phyloP scores from a whole-genome alignment of 2,888 invertebrate genomes.

The Mythimna impura region DNA sequence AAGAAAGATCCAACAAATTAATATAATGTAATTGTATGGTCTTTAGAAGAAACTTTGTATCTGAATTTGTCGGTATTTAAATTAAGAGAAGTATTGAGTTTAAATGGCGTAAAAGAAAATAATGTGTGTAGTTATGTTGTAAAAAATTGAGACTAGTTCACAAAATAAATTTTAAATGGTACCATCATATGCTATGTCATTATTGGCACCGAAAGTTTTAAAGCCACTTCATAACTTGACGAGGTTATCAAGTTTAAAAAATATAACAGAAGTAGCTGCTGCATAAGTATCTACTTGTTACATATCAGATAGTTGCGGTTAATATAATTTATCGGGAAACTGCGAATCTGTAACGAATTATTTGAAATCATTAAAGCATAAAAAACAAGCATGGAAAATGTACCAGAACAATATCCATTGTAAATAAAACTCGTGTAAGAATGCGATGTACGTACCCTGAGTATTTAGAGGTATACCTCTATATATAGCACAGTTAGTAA shows the following conservation, averaged over 20 bases:
- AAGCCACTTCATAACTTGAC: neutral
- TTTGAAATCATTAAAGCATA: slow-evolving; percentile 65
- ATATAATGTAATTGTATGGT: too few species aligned
- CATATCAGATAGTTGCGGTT: slow-evolving; percentile 55
- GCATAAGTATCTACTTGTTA: slow-evolving; percentile 10
- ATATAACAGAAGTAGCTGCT: neutral
- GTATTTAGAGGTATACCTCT: neutral
- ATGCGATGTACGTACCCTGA: slow-evolving; percentile 6
- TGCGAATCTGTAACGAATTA: slow-evolving; percentile 60
- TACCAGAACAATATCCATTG: slow-evolving; percentile 59
- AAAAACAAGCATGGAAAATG: slow-evolving; percentile 62
- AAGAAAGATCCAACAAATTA: too few species aligned
- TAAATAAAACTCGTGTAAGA: slow-evolving; percentile 60
- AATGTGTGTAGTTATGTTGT: too few species aligned
- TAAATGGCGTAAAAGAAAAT: too few species aligned
- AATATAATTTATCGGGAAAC: slow-evolving; percentile 63
- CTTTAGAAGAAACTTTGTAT: too few species aligned
- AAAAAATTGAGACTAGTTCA: too few species aligned
- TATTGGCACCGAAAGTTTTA: too few species aligned
- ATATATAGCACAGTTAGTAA: neutral
- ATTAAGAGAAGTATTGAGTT: too few species aligned
- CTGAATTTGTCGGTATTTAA: too few species aligned
- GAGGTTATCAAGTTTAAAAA: neutral
- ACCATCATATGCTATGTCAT: too few species aligned
- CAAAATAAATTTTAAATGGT: too few species aligned